Base-by-base conservation (phyloP, 37 sponge, comb jelly and placozoan species). In the Ephydatia muelleri region DNA sequence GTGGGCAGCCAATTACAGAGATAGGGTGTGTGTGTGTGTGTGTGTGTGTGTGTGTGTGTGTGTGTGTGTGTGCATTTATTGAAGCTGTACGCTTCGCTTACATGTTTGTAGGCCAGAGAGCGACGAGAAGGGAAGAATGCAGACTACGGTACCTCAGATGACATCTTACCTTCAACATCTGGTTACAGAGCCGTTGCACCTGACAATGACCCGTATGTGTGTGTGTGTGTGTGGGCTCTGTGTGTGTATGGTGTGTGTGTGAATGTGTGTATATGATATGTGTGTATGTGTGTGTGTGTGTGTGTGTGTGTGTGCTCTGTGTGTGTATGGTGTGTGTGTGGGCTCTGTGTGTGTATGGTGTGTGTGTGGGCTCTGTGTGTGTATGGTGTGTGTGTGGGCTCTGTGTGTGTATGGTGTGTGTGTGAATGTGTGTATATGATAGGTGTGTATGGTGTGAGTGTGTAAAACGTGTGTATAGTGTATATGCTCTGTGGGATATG, bases 1-100 rank as follows among this genome's bases (percentile, higher is more conserved):
- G 47, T 81, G 91, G 88, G 87, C 89, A 28, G 77, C 83, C 66
- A 97, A 95, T 40, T 97, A 97, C 80, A 21, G 96, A 72, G 98
- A 97, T 83, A 85, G 98, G 84, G 95, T 94, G 30, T 57, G 64
- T 67, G 33, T 38, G 27, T 80, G 75, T 87, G 57, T 65, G 30
- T 77, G 39, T 77, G 74, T 77, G 67, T 78, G n/a, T 13, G 49
- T 47, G 47, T 22, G 57, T 38, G 8, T 27, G 5, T 43, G n/a
- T 78, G 6, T 27, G 12, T 0, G 21, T n/a, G 26, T 14, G 13
- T n/a, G 40, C 72, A 72, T 27, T 3, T 40, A 25, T 38, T 87
- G 21, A n/a, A n/a, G n/a, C n/a, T n/a, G n/a, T n/a, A n/a, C n/a
- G n/a, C n/a, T 23, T 25, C 36, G 68, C 32, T 35, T 81, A 0